Conservation (phyloP, 2,888 invertebrate species). For the Euspilapteryx auroguttella region DNA sequence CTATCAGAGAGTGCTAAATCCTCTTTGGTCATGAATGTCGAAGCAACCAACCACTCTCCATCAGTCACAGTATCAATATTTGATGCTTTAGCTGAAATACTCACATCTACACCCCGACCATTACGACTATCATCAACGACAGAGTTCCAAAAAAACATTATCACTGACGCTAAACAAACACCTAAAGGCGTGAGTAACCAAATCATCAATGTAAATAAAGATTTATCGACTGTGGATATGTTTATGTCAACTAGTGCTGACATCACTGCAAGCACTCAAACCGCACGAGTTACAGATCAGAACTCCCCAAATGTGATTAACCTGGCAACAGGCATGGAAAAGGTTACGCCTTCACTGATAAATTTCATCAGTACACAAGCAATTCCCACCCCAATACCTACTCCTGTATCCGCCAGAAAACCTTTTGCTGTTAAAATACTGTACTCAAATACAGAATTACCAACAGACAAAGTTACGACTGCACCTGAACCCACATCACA, state of each 20-base stretch:
- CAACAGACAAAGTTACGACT: slow-evolving; percentile 41
- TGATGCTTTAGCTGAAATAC: slow-evolving; percentile 61
- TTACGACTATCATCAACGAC: slow-evolving; percentile 43
- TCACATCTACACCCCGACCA: slow-evolving; percentile 53
- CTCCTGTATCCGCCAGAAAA: slow-evolving; percentile 43
- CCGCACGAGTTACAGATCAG: slow-evolving; percentile 50
- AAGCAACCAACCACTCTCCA: slow-evolving; percentile 57
- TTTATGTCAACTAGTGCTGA: slow-evolving; percentile 24
- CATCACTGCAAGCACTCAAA: slow-evolving; percentile 44
- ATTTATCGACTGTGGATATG: slow-evolving; percentile 29
- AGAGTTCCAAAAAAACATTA: slow-evolving; percentile 33
- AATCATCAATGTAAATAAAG: slow-evolving; percentile 50
- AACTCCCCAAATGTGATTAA: slow-evolving; percentile 51
- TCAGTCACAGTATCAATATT: slow-evolving; percentile 63
- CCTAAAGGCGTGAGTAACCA: slow-evolving; percentile 57
- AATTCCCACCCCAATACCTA: slow-evolving; percentile 8
- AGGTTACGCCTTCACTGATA: slow-evolving; percentile 35
- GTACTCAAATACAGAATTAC: slow-evolving; percentile 42
- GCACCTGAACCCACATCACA: slow-evolving; percentile 27
- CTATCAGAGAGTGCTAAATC: slow-evolving; percentile 52
- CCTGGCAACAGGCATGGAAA: slow-evolving; percentile 40
- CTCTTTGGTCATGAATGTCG: slow-evolving; percentile 54
- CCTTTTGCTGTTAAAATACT: slow-evolving; percentile 53
- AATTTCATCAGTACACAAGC: slow-evolving; percentile 18
- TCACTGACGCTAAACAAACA: slow-evolving; percentile 37